Evolutionary conservation across 2,888 invertebrate genomes (phyloP).

Genomic region (Eupithecia exiguata): DNA sequence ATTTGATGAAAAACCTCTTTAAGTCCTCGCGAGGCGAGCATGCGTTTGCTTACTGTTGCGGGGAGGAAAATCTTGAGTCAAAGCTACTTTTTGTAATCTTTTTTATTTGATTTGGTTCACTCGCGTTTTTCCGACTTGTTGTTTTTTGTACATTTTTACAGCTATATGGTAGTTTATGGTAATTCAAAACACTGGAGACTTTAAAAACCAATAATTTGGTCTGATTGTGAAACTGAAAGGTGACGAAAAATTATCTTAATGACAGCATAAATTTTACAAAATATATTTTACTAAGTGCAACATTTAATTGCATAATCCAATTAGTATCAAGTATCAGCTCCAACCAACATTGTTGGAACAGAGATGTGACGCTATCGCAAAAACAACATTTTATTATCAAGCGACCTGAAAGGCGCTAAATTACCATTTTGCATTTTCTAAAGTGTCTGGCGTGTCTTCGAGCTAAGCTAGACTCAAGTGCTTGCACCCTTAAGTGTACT

Average conservation of each 20-base stretch:
- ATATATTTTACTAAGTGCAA: neutral
- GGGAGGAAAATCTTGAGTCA: neutral
- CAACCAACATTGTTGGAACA: neutral
- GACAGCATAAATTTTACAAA: neutral
- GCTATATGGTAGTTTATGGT: neutral
- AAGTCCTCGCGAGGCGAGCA: slow-evolving; percentile 1
- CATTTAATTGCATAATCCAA: neutral
- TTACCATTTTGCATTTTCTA: neutral
- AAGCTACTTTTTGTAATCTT: slow-evolving; percentile 3
- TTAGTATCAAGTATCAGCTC: neutral
- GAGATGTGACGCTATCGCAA: neutral
- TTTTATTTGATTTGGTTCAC: neutral
- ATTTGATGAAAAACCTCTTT: slow-evolving; percentile 13
- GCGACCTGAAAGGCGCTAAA: neutral
- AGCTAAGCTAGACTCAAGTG: slow-evolving; percentile 4
- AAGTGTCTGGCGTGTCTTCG: neutral
- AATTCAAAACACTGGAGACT: neutral
- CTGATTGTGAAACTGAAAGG: neutral
- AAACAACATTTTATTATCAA: slow-evolving; percentile 1
- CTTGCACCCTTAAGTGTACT: neutral
- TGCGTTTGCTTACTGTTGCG: slow-evolving; percentile 7
- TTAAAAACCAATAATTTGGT: neutral
- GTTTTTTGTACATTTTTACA: neutral
- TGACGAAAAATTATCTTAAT: neutral
- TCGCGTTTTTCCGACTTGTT: neutral